A percentile compares a stretch with the other conserved stretches of the same genome.
Evolutionary conservation across 1,140 invertebrate genomes (phyloP).

Genomic region (Bombus cullumanus): DNA sequence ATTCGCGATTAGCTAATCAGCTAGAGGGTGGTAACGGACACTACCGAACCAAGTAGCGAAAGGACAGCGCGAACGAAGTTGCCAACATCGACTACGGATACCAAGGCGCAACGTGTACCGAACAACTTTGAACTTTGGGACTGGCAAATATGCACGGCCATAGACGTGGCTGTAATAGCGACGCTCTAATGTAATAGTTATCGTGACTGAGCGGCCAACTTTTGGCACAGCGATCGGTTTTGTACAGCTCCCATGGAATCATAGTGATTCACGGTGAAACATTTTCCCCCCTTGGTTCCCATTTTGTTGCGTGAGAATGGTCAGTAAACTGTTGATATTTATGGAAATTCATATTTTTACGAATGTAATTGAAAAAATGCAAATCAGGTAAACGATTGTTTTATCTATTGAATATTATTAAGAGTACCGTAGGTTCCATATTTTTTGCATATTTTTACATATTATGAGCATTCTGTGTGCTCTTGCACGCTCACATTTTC

Average conservation of each 20-base stretch:
- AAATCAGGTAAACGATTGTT: too few relatives aligned
- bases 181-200: not conserved
- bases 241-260: not conserved
- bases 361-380: too few relatives aligned
- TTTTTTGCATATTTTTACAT: too few relatives aligned
- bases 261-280: not conserved
- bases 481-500: too few relatives aligned
- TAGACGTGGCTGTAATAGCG: not conserved
- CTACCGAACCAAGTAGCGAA: not conserved
- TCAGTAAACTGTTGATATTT: not conserved
- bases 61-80: conserved; percentile 10
- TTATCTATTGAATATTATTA: too few relatives aligned
- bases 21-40: not conserved
- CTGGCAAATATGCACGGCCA: conserved; percentile 6
- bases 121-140: not conserved
- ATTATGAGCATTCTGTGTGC: too few relatives aligned
- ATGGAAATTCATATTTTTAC: not conserved
- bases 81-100: not conserved
- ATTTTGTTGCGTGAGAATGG: not conserved
- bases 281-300: not conserved
- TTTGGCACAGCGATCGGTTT: not conserved
- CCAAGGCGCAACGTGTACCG: conserved; percentile 27
- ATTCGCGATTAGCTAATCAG: conserved; percentile 38
- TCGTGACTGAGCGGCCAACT: not conserved
- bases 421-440: too few relatives aligned